Evolutionary conservation across 2,113 vertebrate species (phyloP), one percentile per base, ranked within the genome.

Genomic region (Girardinichthys multiradiatus): DNA sequence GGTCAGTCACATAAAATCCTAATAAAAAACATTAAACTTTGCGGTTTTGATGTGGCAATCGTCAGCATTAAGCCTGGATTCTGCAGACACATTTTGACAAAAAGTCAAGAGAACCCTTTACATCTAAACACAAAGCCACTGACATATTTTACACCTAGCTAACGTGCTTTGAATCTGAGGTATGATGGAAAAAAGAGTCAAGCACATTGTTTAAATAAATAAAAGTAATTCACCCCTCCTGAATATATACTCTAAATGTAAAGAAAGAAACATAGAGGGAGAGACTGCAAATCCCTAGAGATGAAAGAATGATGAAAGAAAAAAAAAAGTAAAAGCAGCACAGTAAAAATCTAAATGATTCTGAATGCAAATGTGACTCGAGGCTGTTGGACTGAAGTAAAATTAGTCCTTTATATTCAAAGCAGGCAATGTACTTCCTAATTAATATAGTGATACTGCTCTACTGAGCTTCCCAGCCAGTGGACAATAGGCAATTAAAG

Each of bases 381-480:
- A 68, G 64, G 54, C 39, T 27, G 3, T 45, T 59, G 24, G 26
- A 68, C 70, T 81, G 51, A 57, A 71, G 77, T 76, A 80, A 80
- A 80, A 77, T 73, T 68, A 75, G 65, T 77, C 59, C 68, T 90
- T 87, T 72, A 80, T 71, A 82, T 86, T 84, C 54, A 27, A 72
- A 79, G 79, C 77, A 76, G 77, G 19, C 11, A 65, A 64, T 75
- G 24, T 79, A 51, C 63, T 68, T 70, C 57, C 70, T 87, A 72
- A 90, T 88, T 85, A 86, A 90, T 84, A 72, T 33, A 65, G 82
- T 79, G 64, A 76, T 81, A 80, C 62, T 82, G 74, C 70, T 84
- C 80, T 61, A 70, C 71, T 82, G 79, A 84, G 83, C 76, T 61
- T 79, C 76, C 77, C 75, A 87, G 76, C 76, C 72, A 54, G 71